Base-by-base conservation (phyloP, 2,888 invertebrate genomes). In the Chorisops tibialis region DNA sequence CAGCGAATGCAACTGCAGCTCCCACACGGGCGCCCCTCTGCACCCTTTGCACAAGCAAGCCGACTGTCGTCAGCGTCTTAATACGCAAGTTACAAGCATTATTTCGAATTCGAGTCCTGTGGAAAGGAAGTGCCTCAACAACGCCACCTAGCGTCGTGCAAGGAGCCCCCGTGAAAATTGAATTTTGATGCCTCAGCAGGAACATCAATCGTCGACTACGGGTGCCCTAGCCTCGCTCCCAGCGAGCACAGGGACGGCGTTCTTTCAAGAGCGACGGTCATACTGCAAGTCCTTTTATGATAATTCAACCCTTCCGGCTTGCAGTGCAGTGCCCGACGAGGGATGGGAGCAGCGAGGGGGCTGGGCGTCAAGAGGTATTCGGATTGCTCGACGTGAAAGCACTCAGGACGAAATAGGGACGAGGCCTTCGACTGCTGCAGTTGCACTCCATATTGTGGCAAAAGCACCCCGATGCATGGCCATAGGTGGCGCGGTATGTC, bases 401-500 rank as follows among this genome's bases (percentile, higher is more conserved):
- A 56, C 56, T 45, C 21, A 54, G 19, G 22, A 14, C 45, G 18
- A 24, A 12, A 14, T 11, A 30, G 43, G 45, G 9, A n/a, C 30
- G 56, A 45, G 56, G 30, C 22, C 30, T 56, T 30, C 45, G 18
- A 54, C 45, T 56, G 30, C 56, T 56, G 56, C 56, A 56, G 56
- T 56, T 56, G 56, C 56, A 45, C 43, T 56, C 16, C 43, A 56
- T 43, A 45, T 45, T 45, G 56, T 56, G 56, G 56, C 45, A 22
- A 45, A n/a, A n/a, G 30, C 35, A 50, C 49, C 30, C 41, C 39
- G 49, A n/a, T 50, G 43, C 51, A 60, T 60, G 51, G 50, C 30
- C 56, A 63, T 63, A 63, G 64, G 62, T 62, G 59, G 62, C 61
- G 59, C 61, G 63, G 61, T 61, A 61, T 61, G 50, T 50, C 60